phyloP scores from a whole-genome alignment of 2,888 invertebrate species.

The Macropis europaea region DNA sequence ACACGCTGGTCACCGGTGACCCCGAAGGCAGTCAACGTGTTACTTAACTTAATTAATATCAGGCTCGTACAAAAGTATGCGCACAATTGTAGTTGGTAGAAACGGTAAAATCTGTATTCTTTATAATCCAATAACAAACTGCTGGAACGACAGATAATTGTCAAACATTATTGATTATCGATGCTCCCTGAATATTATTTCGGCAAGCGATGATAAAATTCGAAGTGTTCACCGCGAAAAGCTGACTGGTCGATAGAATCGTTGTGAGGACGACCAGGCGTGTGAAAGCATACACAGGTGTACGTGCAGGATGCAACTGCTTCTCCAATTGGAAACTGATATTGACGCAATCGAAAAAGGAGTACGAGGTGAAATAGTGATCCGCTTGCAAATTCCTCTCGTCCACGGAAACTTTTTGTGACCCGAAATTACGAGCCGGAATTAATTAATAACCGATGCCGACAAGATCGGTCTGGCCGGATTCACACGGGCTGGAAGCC shows the following conservation, averaged over 20 bases:
- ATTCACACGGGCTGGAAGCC: background rate
- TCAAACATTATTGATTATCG: too few relatives aligned
- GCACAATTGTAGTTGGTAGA: too few relatives aligned
- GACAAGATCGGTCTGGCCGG: conserved; percentile 41
- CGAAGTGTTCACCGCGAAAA: too few relatives aligned
- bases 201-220: too few relatives aligned
- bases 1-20: too few relatives aligned
- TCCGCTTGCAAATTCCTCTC: conserved; percentile 7
- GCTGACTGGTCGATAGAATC: background rate
- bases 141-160: too few relatives aligned
- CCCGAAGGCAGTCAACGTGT: too few relatives aligned
- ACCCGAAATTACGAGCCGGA: conserved; percentile 48
- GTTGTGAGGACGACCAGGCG: background rate
- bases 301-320: background rate
- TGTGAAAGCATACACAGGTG: background rate
- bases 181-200: too few relatives aligned
- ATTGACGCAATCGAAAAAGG: conserved; percentile 8
- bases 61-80: too few relatives aligned
- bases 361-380: background rate
- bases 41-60: too few relatives aligned
- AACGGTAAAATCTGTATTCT: too few relatives aligned
- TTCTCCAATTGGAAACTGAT: conserved; percentile 21
- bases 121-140: too few relatives aligned
- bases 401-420: conserved; percentile 11
- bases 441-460: conserved; percentile 63